These are phyloP conservation scores for Cryptoblepharus egeriae DNA, from an alignment of 2,797 vertebrate genomes.

Conservation along the genomic window DNA sequence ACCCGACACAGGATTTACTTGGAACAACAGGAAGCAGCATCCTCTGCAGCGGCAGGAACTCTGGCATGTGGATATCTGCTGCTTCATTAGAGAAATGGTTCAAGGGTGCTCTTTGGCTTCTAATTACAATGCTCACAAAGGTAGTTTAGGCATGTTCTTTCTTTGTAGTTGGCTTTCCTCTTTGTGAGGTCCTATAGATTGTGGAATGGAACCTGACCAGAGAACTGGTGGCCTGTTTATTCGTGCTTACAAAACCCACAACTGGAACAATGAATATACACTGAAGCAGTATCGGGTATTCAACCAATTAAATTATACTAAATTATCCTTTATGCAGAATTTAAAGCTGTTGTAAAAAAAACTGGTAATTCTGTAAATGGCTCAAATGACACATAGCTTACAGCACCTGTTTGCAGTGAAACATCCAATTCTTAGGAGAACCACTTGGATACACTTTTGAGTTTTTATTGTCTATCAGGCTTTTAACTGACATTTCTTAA, in stretches of 20 bases:
- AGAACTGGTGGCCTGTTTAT: not conserved
- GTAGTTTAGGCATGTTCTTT: not conserved
- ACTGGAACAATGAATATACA: not conserved
- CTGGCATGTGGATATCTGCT: not conserved
- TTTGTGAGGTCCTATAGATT: not conserved
- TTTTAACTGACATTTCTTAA: not conserved
- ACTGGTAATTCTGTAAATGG: not conserved
- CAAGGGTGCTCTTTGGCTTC: not conserved
- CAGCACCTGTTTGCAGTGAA: not conserved
- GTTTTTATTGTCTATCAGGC: no score
- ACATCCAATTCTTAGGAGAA: not conserved
- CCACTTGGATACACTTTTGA: not conserved
- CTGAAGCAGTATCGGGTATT: not conserved
- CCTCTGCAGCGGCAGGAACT: not conserved
- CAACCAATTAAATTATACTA: no score
- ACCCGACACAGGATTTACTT: slow-evolving; percentile 14
- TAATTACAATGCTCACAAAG: not conserved
- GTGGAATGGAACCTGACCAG: not conserved
- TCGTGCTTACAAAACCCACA: not conserved
- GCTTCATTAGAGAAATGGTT: not conserved
- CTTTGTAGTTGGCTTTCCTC: not conserved
- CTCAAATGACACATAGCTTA: not conserved
- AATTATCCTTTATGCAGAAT: not conserved
- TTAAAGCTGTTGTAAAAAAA: not conserved
- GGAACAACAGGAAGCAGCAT: slow-evolving; percentile 27